Evolutionary conservation across 2,888 invertebrate species (phyloP).

Genomic region (Pseudanteris insignis): DNA sequence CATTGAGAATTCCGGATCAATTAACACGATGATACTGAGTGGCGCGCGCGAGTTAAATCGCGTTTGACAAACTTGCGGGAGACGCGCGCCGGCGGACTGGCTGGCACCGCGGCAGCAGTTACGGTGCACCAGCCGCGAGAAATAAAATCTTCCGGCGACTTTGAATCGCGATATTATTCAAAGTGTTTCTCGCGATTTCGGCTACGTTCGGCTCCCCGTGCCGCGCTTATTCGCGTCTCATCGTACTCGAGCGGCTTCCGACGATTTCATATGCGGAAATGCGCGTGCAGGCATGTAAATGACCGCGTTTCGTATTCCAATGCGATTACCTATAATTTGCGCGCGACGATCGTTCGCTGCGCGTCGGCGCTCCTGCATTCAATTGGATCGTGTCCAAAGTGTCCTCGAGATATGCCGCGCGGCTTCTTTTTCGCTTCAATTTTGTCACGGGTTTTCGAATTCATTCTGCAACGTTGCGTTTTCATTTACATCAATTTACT

Average conservation of each 20-base stretch:
- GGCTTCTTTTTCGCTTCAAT: constrained; percentile 30
- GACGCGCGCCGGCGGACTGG: constrained; percentile 56
- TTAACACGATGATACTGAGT: constrained; percentile 40
- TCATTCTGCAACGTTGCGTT: constrained; percentile 40
- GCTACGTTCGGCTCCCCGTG: constrained; percentile 3
- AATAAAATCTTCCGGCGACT: constrained; percentile 61
- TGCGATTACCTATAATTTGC: constrained; percentile 46
- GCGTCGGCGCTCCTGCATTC: constrained; percentile 35
- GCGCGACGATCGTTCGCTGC: constrained; percentile 33
- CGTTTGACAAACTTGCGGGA: constrained; percentile 39
- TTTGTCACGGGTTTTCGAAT: too few species aligned
- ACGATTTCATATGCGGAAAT: constrained; percentile 39
- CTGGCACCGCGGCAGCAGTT: constrained; percentile 60
- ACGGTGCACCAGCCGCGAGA: constrained; percentile 57
- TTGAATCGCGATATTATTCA: constrained; percentile 65
- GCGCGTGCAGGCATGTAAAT: constrained; percentile 41
- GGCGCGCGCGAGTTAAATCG: constrained; percentile 34
- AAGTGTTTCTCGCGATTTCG: constrained; percentile 61
- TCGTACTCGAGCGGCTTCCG: constrained; percentile 8
- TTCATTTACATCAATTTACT: too few species aligned
- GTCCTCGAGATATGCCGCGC: constrained; percentile 15
- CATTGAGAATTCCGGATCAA: constrained; percentile 24
- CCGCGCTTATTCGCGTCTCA: background rate
- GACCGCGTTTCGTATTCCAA: constrained; percentile 42
- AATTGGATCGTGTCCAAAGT: constrained; percentile 38